These are phyloP conservation scores for Tragelaphus scriptus DNA, from an alignment of 2,113 vertebrate species.

Conservation along the genomic window DNA sequence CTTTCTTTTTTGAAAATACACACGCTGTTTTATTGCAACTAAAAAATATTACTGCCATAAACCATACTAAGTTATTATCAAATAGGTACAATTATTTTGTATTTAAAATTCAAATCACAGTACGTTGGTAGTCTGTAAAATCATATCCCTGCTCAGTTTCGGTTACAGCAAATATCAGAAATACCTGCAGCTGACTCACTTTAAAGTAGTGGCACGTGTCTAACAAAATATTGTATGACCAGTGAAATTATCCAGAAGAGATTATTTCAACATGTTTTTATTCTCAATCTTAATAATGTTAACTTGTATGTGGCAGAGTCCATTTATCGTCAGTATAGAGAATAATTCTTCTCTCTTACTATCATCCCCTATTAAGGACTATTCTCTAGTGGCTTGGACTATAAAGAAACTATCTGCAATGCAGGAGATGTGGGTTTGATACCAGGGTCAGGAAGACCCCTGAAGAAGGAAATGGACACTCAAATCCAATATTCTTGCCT, in stretches of 20 bases:
- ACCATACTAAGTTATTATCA: background rate
- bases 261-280: background rate
- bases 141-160: background rate
- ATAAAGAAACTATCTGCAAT: background rate
- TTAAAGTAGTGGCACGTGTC: background rate
- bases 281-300: background rate
- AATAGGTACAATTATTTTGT: background rate
- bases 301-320: background rate
- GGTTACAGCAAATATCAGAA: background rate
- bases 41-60: conserved; percentile 23
- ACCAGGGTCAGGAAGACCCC: background rate
- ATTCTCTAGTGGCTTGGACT: background rate
- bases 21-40: background rate
- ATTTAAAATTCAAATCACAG: conserved; percentile 1
- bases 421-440: background rate
- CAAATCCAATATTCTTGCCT: background rate
- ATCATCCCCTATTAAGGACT: background rate
- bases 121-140: background rate
- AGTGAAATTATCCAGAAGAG: background rate
- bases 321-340: background rate
- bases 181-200: background rate
- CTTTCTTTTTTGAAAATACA: background rate
- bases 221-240: background rate
- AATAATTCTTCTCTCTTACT: background rate
- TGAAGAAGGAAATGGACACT: background rate